Percentiles rank a stretch among this genome's conserved stretches.
These are phyloP conservation scores for Nasua narica DNA, from an alignment of 2,797 vertebrate species.

Conservation along the genomic window DNA sequence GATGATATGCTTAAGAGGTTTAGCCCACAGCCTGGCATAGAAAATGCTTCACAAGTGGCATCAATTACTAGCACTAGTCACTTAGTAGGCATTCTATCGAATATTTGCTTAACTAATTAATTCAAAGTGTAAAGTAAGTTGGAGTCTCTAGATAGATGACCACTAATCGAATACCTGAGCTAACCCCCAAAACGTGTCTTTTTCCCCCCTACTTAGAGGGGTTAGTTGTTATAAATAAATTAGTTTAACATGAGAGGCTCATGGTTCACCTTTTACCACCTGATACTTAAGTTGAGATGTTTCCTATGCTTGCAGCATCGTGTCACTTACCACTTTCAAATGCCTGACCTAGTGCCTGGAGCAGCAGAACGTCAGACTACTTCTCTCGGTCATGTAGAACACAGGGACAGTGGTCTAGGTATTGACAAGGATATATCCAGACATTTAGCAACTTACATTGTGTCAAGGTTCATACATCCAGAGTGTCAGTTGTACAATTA, in stretches of 20 bases:
- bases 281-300: background rate
- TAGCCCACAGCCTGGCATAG: background rate
- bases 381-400: background rate
- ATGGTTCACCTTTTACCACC: background rate
- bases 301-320: background rate
- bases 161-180: background rate
- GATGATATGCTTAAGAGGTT: background rate
- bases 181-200: background rate
- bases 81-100: background rate
- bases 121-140: background rate
- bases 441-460: background rate
- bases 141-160: background rate
- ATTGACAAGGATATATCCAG: background rate
- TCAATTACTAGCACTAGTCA: background rate
- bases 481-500: background rate
- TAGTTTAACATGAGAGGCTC: background rate
- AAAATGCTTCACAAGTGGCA: background rate
- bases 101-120: slow-evolving; percentile 5
- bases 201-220: background rate
- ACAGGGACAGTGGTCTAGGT: background rate
- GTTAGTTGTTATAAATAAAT: background rate
- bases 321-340: background rate
- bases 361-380: background rate
- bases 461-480: background rate
- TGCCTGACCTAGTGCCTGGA: background rate